A percentile compares a stretch with the other conserved stretches of the same genome.
Evolutionary conservation across 2,888 invertebrate species (phyloP).

Genomic region (Drosophila hamatofila): DNA sequence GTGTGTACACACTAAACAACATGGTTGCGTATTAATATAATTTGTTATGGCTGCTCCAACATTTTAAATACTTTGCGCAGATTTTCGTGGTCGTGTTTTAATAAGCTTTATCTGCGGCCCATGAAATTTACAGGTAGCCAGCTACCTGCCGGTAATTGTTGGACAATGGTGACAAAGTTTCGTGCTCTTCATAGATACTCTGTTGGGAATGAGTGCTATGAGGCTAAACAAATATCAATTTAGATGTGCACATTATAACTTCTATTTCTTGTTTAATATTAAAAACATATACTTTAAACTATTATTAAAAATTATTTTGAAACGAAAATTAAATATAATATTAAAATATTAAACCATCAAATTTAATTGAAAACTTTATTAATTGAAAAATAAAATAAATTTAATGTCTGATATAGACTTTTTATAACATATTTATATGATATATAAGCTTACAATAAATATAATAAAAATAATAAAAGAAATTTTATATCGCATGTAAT

Average conservation of each 20-base stretch:
- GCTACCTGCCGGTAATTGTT: constrained; percentile 37
- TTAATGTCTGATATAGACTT: too few relatives aligned
- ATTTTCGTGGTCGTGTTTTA: constrained; percentile 37
- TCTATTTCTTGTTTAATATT: too few relatives aligned
- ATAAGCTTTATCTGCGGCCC: constrained; percentile 27
- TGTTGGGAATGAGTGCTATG: not conserved
- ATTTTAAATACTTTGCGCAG: constrained; percentile 53
- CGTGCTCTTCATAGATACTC: constrained; percentile 15
- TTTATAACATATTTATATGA: too few relatives aligned
- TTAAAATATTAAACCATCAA: too few relatives aligned
- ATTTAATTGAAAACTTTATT: too few relatives aligned
- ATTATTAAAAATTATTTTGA: too few relatives aligned
- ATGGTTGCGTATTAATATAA: constrained; percentile 45
- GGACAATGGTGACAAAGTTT: constrained; percentile 25
- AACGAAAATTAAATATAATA: too few relatives aligned
- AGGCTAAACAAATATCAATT: not conserved
- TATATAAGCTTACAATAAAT: too few relatives aligned
- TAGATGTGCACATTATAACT: not conserved
- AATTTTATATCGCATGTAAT: too few relatives aligned
- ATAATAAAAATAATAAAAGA: not conserved
- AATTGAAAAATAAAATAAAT: too few relatives aligned
- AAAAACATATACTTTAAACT: too few relatives aligned
- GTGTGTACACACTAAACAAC: constrained; percentile 32
- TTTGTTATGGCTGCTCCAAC: constrained; percentile 55
- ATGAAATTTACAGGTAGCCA: constrained; percentile 6